Evolutionary conservation across 2,888 invertebrate genomes (phyloP), one percentile per base, ranked within the genome.

Genomic region (Xestia ashworthii): DNA sequence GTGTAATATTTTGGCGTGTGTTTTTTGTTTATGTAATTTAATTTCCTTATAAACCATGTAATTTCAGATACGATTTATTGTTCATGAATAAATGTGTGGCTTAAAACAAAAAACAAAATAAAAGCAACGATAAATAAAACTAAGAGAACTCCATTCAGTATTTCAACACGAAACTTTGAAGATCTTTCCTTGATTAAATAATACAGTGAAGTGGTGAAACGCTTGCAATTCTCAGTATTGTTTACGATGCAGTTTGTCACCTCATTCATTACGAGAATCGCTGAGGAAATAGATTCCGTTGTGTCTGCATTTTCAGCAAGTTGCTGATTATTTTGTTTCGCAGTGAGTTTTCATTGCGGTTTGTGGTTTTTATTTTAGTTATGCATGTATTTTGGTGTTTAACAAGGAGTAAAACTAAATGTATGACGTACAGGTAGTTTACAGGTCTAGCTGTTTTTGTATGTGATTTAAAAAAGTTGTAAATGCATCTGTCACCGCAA

Each of bases 171-270:
- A 12, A 38, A 19, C 14, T 81, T 53, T 60, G n/a, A 81, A 81
- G 25, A 62, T 32, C 14, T 48, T 14, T n/a, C 16, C 3, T 9
- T 48, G 67, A 82, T 76, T 76, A 16, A 62, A 48, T 75, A 64
- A 76, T 60, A 66, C 53, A 53, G n/a, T 32, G 38, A 5, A 78
- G 66, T 70, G 68, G 53, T 64, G 60, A 55, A 41, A 46, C 12
- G 62, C 19, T 70, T 14, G 53, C 65, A 25, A 55, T 14, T 62
- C 80, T 53, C 41, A 60, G 65, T 72, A 69, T 60, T 83, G 69
- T 83, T 72, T 46, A 48, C 68, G 32, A 69, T 72, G 79, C 84
- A 83, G 41, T 69, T 79, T 64, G 68, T 69, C 79, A 64, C 25
- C 14, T 50, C 41, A 38, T 83, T 83, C 55, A 65, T 79, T 83